A percentile compares a stretch with the other conserved stretches of the same genome.
These are phyloP conservation scores for Leptonema lineaticorne DNA, from an alignment of 1,140 invertebrate species.

Conservation along the genomic window DNA sequence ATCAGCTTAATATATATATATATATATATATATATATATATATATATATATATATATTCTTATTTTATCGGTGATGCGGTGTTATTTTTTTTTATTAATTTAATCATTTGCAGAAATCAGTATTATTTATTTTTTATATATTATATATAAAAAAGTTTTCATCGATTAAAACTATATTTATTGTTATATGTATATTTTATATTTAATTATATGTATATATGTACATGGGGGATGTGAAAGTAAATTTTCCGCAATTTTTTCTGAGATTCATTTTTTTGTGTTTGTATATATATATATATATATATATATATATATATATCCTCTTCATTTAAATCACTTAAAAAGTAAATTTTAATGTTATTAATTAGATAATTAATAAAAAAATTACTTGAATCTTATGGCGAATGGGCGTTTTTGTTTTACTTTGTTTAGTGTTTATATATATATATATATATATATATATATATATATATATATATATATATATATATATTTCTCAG, in stretches of 20 bases:
- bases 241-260: too few species aligned
- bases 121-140: too few species aligned
- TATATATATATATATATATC: too few species aligned
- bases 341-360: constrained; percentile 8
- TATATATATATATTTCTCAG: too few species aligned
- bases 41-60: not conserved
- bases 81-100: not conserved
- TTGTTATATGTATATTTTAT: too few species aligned
- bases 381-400: constrained; percentile 40
- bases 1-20: not conserved
- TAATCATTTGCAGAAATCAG: not conserved
- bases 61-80: not conserved
- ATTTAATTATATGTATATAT: too few species aligned
- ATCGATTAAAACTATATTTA: too few species aligned
- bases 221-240: too few species aligned
- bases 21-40: constrained; percentile 1
- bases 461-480: constrained; percentile 17
- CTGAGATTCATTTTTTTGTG: too few species aligned
- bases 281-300: too few species aligned
- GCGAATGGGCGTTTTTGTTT: constrained; percentile 41
- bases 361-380: constrained; percentile 21
- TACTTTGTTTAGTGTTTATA: constrained; percentile 39
- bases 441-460: constrained; percentile 14
- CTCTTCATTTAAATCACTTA: constrained; percentile 8
- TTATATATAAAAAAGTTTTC: too few species aligned